Percentiles rank a stretch among this genome's conserved stretches.
These are phyloP conservation scores for Mirounga angustirostris DNA, from an alignment of 2,113 vertebrate genomes.

Conservation along the genomic window DNA sequence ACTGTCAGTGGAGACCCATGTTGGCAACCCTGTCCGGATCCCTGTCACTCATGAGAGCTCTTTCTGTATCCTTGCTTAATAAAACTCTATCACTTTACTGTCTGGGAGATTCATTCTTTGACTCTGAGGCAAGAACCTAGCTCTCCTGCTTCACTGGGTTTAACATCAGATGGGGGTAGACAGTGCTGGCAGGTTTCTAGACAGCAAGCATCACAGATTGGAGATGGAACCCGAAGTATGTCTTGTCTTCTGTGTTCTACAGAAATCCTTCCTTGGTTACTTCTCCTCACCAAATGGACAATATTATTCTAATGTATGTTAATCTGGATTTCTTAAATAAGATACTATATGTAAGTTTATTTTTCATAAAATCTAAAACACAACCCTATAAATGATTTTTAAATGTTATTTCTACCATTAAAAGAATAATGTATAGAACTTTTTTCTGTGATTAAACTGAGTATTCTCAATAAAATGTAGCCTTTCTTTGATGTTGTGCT, in stretches of 20 bases:
- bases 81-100: too few relatives aligned
- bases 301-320: neutral
- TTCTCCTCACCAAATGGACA: neutral
- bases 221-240: neutral
- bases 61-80: too few relatives aligned
- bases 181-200: neutral
- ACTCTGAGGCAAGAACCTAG: too few relatives aligned
- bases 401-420: neutral
- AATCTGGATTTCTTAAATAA: neutral
- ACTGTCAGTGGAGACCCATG: too few relatives aligned
- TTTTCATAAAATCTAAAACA: neutral
- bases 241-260: neutral
- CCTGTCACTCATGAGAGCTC: too few relatives aligned
- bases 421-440: neutral
- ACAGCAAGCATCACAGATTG: neutral
- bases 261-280: neutral
- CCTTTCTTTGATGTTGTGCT: neutral
- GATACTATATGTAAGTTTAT: neutral
- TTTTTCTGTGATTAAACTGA: slow-evolving; percentile 7
- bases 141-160: too few relatives aligned
- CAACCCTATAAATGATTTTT: neutral
- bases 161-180: neutral
- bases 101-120: too few relatives aligned
- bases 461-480: neutral
- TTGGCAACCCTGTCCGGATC: too few relatives aligned